Conservation (phyloP, 2,888 invertebrate genomes). For the Drosophila kuntzei region DNA sequence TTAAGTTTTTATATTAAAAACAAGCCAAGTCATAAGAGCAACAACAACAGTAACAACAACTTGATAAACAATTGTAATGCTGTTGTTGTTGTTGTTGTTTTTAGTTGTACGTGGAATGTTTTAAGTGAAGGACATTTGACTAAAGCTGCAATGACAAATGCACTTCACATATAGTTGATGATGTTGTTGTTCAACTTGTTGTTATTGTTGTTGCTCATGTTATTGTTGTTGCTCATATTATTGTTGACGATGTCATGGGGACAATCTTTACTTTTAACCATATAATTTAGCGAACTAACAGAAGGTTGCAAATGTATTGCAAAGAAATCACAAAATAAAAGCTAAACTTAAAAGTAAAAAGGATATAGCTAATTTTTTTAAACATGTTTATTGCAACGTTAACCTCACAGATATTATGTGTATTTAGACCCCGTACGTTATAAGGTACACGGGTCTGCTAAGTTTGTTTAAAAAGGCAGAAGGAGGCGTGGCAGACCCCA, state of each 20-base stretch:
- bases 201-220: conserved; percentile 1
- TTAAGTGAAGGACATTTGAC: conserved; percentile 38
- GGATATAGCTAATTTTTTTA: background rate
- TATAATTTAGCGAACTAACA: conserved; percentile 21
- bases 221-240: conserved; percentile 3
- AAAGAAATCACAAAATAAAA: background rate
- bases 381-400: background rate
- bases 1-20: conserved; percentile 32
- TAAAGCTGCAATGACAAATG: conserved; percentile 44
- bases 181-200: background rate
- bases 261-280: conserved; percentile 27
- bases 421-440: too few relatives aligned
- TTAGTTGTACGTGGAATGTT: conserved; percentile 35
- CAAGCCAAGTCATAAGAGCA: conserved; percentile 35
- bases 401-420: background rate
- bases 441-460: too few relatives aligned
- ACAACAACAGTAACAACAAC: conserved; percentile 18
- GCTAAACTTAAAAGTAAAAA: background rate
- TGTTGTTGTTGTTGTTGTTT: conserved; percentile 12
- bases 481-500: too few relatives aligned
- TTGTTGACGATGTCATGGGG: conserved; percentile 36
- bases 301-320: conserved; percentile 21
- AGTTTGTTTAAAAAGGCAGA: too few relatives aligned
- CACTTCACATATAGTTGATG: conserved; percentile 30
- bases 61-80: conserved; percentile 24